A percentile compares a stretch with the other conserved stretches of the same genome.
phyloP scores from a whole-genome alignment of 1,140 invertebrate genomes.

The Lepidostoma basale region DNA sequence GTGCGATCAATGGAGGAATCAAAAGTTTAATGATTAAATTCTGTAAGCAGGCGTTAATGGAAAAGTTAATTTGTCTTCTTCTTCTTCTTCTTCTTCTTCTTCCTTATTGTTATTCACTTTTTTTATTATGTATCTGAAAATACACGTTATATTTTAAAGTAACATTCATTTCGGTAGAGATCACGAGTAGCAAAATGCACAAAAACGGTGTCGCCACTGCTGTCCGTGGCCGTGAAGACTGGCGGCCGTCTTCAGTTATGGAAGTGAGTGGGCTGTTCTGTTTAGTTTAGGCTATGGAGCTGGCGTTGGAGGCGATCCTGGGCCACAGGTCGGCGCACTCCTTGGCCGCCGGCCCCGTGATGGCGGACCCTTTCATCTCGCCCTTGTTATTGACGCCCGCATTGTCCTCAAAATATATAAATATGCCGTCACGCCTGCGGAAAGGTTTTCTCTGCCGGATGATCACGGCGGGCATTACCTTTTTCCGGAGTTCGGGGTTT shows the following conservation, averaged over 20 bases:
- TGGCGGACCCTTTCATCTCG: slow-evolving; percentile 99
- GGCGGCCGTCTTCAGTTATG: no score
- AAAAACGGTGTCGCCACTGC: no score
- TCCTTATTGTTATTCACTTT: slow-evolving; percentile 14
- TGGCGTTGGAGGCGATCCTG: slow-evolving; percentile 98
- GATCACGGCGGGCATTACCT: slow-evolving; percentile 98
- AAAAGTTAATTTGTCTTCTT: no score
- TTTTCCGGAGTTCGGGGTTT: slow-evolving; percentile 98
- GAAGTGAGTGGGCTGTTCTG: not conserved
- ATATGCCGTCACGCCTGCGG: slow-evolving; percentile 97
- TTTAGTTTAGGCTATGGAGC: slow-evolving; percentile 83
- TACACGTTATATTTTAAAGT: slow-evolving; percentile 23
- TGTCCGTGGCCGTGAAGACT: no score
- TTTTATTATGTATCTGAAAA: slow-evolving; percentile 32
- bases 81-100: no score
- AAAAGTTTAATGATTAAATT: no score
- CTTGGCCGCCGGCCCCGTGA: slow-evolving; percentile 98
- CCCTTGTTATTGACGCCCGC: slow-evolving; percentile 99
- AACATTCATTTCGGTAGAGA: no score
- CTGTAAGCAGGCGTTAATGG: no score
- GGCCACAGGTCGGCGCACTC: slow-evolving; percentile 99
- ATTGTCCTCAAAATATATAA: slow-evolving; percentile 99
- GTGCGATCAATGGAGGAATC: no score
- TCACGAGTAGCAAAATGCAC: no score
- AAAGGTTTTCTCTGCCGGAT: slow-evolving; percentile 98